phyloP scores from a whole-genome alignment of 2,888 invertebrate genomes.

The Drosophila rubida region DNA sequence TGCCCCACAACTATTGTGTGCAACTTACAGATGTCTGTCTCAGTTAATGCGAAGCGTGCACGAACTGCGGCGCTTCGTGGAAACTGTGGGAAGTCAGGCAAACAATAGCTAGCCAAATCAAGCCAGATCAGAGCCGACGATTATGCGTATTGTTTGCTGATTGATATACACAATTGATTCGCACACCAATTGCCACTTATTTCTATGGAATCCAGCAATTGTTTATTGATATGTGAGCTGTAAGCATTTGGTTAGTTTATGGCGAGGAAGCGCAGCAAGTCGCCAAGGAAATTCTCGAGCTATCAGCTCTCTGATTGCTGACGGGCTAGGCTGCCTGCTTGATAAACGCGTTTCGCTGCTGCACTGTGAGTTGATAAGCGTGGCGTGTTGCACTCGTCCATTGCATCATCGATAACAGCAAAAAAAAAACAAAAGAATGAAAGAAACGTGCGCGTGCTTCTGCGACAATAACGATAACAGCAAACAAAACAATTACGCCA shows the following conservation, averaged over 20 bases:
- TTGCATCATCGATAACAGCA: constrained; percentile 57
- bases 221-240: too few relatives aligned
- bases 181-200: too few relatives aligned
- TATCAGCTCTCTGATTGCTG: constrained; percentile 11
- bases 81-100: constrained; percentile 36
- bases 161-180: neutral
- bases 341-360: constrained; percentile 19
- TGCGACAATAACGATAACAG: constrained; percentile 23
- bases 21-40: too few relatives aligned
- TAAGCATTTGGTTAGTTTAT: neutral
- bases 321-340: neutral
- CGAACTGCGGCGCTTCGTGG: constrained; percentile 28
- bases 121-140: neutral
- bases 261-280: neutral
- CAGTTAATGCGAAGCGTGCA: constrained; percentile 35
- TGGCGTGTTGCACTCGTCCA: constrained; percentile 24
- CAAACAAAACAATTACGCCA: constrained; percentile 2
- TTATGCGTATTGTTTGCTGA: neutral
- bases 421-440: neutral
- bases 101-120: constrained; percentile 12
- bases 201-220: too few relatives aligned
- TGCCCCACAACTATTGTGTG: constrained; percentile 24
- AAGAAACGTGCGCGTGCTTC: constrained; percentile 25
- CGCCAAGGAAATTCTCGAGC: neutral
- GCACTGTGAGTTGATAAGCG: constrained; percentile 34